Evolutionary conservation across 1,140 invertebrate species (phyloP), one percentile per base, ranked within the genome.

Genomic region (Penaeus indicus): DNA sequence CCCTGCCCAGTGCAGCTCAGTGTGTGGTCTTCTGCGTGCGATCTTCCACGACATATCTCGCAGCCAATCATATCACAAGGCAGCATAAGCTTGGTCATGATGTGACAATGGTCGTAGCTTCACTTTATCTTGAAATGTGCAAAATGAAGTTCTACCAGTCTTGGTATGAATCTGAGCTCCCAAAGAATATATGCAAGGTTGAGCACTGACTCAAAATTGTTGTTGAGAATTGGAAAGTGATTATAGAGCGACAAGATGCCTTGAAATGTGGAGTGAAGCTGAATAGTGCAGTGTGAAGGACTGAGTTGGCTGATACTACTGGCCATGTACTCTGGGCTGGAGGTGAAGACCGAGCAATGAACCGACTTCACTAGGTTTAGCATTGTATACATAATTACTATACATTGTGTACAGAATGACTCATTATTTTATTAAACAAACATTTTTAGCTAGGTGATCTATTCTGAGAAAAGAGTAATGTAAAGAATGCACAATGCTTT

Each of bases 351-450:
- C 88, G 79, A 89, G 75, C 88, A 89, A 75, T 85, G 77, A 89
- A 89, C 88, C 84, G 87, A 88, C 87, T 84, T 77, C 72, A 84
- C 64, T 89, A 85, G 88, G 88, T 85, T 88, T 85, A 89, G 77
- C 84, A 85, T 89, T 89, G 88, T 89, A 89, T 89, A 89, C 88
- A 89, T 89, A 89, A 89, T 85, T 85, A 89, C 64, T 89, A 89
- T 89, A 89, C 88, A 89, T 85, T 89, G 84, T 89, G 88, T 89
- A 89, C 88, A 89, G 88, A 89, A 89, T 89, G 88, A 89, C 88
- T 89, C 88, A 85, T 89, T 89, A 89, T 89, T 89, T 89, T 89
- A 89, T 89, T 89, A 89, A 89, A 85, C 75, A 89, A 84, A 89
- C 88, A 89, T 89, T 89, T 89, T 85, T 89, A 89, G 88, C 78